Percentiles rank a stretch among this genome's conserved stretches.
Evolutionary conservation across 2,888 invertebrate species (phyloP).

Genomic region (Hypomecis punctinalis): DNA sequence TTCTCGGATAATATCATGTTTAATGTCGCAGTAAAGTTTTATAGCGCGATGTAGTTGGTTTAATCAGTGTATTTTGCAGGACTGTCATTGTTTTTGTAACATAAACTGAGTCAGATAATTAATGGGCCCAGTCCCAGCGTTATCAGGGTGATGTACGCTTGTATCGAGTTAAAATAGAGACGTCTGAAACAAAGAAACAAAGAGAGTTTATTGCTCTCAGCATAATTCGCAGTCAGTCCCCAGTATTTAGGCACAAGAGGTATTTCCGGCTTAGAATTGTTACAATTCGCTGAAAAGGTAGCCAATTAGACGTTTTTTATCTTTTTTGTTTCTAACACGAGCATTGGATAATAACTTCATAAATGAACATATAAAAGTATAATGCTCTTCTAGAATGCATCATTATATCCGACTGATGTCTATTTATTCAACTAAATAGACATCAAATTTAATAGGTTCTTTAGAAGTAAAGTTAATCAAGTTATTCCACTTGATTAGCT

Average conservation of each 20-base stretch:
- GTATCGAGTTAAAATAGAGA: conserved; percentile 7
- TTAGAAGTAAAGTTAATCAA: too few species aligned
- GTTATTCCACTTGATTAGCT: too few species aligned
- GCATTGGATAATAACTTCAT: too few species aligned
- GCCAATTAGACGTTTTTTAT: too few species aligned
- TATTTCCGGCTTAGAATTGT: background rate
- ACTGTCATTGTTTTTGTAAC: conserved; percentile 22
- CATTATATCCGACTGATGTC: too few species aligned
- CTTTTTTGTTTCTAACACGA: too few species aligned
- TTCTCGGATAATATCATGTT: conserved; percentile 32
- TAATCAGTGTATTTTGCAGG: conserved; percentile 27
- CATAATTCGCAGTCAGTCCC: background rate
- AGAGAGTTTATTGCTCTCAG: conserved; percentile 18
- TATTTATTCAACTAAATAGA: too few species aligned
- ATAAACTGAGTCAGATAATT: conserved; percentile 15
- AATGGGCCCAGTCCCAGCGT: conserved; percentile 6
- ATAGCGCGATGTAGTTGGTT: conserved; percentile 32
- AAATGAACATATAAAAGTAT: too few species aligned
- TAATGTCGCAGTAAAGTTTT: conserved; percentile 42
- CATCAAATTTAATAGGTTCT: too few species aligned
- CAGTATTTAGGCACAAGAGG: background rate
- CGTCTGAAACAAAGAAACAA: conserved; percentile 12
- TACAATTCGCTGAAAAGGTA: background rate
- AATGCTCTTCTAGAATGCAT: too few species aligned
- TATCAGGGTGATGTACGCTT: conserved; percentile 12